Conservation (phyloP, 2,888 invertebrate species). For the Acronicta leporina region DNA sequence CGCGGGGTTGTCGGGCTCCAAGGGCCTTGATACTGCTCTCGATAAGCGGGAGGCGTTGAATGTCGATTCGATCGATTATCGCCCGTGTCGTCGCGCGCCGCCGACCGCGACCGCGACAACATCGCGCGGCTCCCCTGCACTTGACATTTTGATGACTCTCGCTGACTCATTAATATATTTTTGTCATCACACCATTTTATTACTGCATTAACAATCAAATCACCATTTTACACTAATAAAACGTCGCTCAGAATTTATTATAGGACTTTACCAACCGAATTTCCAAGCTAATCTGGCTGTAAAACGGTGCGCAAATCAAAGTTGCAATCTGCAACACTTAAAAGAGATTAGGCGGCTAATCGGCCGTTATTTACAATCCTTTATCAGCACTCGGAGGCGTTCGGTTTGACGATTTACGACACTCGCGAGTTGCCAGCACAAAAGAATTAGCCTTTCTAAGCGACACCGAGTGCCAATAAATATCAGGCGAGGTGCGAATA, state of each 20-base stretch:
- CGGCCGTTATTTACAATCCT: constrained; percentile 84
- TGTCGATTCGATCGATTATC: constrained; percentile 85
- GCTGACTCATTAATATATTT: constrained; percentile 28
- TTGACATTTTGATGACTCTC: constrained; percentile 39
- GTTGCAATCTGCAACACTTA: constrained; percentile 77
- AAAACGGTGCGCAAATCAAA: constrained; percentile 76
- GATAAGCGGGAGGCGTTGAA: constrained; percentile 86
- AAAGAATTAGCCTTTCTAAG: constrained; percentile 83
- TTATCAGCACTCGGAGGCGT: constrained; percentile 81
- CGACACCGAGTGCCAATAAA: constrained; percentile 87
- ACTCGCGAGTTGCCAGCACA: constrained; percentile 72
- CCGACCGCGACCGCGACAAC: constrained; percentile 4
- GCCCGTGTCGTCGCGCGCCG: constrained; percentile 64
- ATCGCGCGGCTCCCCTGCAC: neutral
- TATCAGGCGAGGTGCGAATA: constrained; percentile 79
- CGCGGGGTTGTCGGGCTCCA: constrained; percentile 80
- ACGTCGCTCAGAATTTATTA: constrained; percentile 52
- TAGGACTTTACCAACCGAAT: constrained; percentile 49
- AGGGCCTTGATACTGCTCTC: constrained; percentile 86
- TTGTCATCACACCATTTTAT: constrained; percentile 48
- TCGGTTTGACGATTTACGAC: constrained; percentile 79
- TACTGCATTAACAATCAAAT: constrained; percentile 40
- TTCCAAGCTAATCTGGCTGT: constrained; percentile 70
- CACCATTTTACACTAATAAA: constrained; percentile 51
- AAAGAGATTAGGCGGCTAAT: constrained; percentile 80